These are phyloP conservation scores for Lepus timidus DNA, from an alignment of 2,113 vertebrate species.

Conservation along the genomic window DNA sequence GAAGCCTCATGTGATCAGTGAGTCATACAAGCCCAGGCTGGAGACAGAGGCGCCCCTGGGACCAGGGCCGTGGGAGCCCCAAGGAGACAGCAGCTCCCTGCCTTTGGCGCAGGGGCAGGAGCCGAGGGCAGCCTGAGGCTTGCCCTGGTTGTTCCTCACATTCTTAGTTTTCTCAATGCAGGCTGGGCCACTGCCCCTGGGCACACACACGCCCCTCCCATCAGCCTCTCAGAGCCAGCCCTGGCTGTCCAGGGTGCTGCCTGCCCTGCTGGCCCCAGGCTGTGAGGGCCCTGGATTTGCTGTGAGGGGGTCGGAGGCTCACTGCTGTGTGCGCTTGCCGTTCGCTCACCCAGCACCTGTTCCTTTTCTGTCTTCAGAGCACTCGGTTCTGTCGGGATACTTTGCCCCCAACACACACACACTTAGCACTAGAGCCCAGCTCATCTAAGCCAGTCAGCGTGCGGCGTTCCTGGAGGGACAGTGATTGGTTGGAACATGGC, in stretches of 20 bases:
- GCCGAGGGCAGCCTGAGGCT: not conserved
- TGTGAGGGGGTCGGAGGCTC: not conserved
- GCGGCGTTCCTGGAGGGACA: not conserved
- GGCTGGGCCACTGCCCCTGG: not conserved
- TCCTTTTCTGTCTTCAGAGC: not conserved
- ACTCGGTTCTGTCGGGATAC: not conserved
- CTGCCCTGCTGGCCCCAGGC: not conserved
- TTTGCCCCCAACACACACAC: too few species aligned
- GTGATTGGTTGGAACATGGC: not conserved
- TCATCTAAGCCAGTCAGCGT: not conserved
- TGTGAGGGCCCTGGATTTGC: too few species aligned
- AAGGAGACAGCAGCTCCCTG: not conserved
- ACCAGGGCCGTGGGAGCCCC: not conserved
- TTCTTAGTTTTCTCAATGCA: not conserved
- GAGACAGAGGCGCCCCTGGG: not conserved
- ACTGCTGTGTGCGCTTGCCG: accelerated
- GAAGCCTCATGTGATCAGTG: not conserved
- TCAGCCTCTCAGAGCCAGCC: not conserved
- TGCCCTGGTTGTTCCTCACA: not conserved
- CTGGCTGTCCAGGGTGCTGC: not conserved
- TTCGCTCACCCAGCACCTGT: too few species aligned
- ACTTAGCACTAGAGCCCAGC: not conserved
- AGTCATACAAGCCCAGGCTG: accelerated
- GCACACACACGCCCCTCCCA: too few species aligned
- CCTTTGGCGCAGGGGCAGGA: too few species aligned